Conservation (phyloP, 2,888 invertebrate genomes). For the Parasteatoda lunata region DNA sequence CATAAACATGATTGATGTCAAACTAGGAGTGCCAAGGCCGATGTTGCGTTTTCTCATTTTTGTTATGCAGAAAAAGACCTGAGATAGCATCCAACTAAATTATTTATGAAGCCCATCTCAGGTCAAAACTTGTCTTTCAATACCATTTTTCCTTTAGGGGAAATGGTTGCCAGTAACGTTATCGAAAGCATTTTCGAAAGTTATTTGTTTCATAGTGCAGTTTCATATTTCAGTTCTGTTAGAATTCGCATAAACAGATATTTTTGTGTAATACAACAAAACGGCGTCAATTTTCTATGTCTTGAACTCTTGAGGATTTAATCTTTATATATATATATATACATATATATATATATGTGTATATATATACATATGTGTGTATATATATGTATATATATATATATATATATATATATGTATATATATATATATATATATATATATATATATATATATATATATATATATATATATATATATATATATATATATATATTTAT, state of each 20-base stretch:
- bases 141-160: neutral
- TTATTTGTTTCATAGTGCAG: neutral
- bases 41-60: conserved; percentile 21
- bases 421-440: too few relatives aligned
- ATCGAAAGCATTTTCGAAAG: neutral
- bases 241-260: neutral
- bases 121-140: neutral
- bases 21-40: conserved; percentile 30
- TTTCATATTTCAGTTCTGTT: neutral
- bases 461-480: too few relatives aligned
- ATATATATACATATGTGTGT: too few relatives aligned
- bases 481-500: too few relatives aligned
- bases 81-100: neutral
- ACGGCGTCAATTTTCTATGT: too few relatives aligned
- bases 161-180: neutral
- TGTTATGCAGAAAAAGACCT: conserved; percentile 23
- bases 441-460: too few relatives aligned
- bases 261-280: too few relatives aligned
- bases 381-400: too few relatives aligned
- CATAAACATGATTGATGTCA: conserved; percentile 44
- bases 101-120: conserved; percentile 19
- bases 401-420: too few relatives aligned
- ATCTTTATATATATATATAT: too few relatives aligned
- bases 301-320: too few relatives aligned
- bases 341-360: too few relatives aligned